Conservation (phyloP, 1,140 invertebrate genomes). For the Diachasmimorpha longicaudata region DNA sequence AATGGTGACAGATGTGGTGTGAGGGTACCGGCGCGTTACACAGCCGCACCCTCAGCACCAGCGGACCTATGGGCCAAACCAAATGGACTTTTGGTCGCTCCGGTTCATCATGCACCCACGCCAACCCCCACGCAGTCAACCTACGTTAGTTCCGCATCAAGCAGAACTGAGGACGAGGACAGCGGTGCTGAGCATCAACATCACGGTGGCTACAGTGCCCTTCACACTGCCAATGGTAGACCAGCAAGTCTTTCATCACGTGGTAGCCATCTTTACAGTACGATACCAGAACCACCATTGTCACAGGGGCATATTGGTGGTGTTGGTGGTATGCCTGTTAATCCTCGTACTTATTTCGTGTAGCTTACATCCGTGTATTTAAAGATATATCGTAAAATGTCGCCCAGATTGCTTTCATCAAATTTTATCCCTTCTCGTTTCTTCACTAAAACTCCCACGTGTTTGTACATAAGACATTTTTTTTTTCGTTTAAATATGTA, state of each 20-base stretch:
- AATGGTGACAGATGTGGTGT: constrained; percentile 39
- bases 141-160: constrained; percentile 69
- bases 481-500: background rate
- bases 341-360: constrained; percentile 62
- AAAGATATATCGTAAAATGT: constrained; percentile 11
- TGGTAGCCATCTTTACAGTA: constrained; percentile 64
- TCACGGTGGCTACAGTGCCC: constrained; percentile 52
- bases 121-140: constrained; percentile 70
- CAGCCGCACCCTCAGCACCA: constrained; percentile 63
- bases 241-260: constrained; percentile 58
- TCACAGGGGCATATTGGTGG: constrained; percentile 42
- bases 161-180: constrained; percentile 68
- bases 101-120: constrained; percentile 61
- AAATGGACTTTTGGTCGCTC: constrained; percentile 47
- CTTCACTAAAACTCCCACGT: background rate
- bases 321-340: constrained; percentile 42
- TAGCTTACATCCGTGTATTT: constrained; percentile 32
- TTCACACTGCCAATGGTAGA: constrained; percentile 48
- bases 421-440: background rate
- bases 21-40: constrained; percentile 63
- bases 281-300: constrained; percentile 62
- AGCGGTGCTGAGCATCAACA: constrained; percentile 65
- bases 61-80: constrained; percentile 64
- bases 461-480: background rate
- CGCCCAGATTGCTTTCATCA: background rate